Evolutionary conservation across 2,113 vertebrate species (phyloP).

Genomic region (Zootoca vivipara): DNA sequence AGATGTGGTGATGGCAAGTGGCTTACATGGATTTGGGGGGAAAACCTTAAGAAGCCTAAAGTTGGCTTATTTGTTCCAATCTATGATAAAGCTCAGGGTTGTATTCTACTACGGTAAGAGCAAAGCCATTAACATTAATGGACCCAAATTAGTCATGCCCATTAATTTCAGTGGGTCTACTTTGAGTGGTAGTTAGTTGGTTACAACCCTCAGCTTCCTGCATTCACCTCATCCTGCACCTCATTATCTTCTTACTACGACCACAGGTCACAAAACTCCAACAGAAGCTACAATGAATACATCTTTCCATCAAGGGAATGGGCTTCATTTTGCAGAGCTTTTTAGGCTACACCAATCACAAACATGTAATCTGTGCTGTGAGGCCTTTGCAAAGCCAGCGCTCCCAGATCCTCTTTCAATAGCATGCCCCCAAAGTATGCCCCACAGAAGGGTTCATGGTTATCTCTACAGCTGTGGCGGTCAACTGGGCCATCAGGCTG

Average conservation of each 20-base stretch:
- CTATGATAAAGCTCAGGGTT: background rate
- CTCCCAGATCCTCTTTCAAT: background rate
- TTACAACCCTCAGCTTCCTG: background rate
- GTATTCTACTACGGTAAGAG: too few relatives aligned
- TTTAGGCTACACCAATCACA: background rate
- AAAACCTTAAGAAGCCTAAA: rapidly evolving
- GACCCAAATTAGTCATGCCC: too few relatives aligned
- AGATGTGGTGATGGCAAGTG: background rate
- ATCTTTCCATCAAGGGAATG: background rate
- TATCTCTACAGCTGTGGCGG: background rate
- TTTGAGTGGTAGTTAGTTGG: too few relatives aligned
- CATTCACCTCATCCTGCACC: background rate
- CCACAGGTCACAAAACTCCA: background rate
- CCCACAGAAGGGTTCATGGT: background rate
- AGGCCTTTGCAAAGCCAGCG: background rate
- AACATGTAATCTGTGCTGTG: background rate
- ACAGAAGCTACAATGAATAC: too few relatives aligned
- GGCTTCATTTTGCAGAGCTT: background rate
- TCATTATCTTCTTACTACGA: background rate
- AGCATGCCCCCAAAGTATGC: background rate
- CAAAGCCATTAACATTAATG: too few relatives aligned
- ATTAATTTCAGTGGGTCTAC: too few relatives aligned
- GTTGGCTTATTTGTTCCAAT: background rate
- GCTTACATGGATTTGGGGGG: too few relatives aligned
- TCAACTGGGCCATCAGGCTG: background rate